phyloP scores from a whole-genome alignment of 2,797 vertebrate species.

The Tapera naevia region DNA sequence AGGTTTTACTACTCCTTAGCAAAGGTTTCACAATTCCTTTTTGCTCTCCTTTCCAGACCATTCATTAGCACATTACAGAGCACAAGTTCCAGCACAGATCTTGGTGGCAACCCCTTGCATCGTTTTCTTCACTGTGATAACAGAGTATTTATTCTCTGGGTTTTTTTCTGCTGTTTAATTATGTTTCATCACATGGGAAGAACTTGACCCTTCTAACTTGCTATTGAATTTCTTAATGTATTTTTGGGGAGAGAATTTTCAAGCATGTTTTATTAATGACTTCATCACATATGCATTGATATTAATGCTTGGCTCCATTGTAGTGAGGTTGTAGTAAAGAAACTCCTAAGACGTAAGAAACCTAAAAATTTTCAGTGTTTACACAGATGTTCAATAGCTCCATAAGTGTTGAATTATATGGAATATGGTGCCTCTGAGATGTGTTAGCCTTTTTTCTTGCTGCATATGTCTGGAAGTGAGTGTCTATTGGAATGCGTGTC shows the following conservation, averaged over 20 bases:
- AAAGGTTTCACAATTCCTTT: constrained; percentile 9
- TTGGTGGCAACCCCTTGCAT: background rate
- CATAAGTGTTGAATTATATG: background rate
- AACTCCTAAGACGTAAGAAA: background rate
- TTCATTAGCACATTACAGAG: background rate
- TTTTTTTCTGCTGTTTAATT: background rate
- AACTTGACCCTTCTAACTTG: background rate
- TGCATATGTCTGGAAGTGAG: background rate
- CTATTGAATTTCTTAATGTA: background rate
- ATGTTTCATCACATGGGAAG: background rate
- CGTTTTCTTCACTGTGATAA: background rate
- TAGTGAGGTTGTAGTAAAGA: background rate
- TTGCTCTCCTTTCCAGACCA: background rate
- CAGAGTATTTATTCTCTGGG: background rate
- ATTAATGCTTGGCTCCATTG: background rate
- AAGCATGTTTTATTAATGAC: background rate
- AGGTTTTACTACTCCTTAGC: background rate
- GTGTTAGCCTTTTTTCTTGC: background rate
- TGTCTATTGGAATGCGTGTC: background rate
- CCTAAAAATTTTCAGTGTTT: background rate
- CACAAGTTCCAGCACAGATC: background rate
- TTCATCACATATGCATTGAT: background rate
- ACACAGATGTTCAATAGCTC: background rate
- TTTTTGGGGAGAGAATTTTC: background rate
- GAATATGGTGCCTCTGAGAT: background rate